Percentiles rank a stretch among this genome's conserved stretches.
Evolutionary conservation across 37 sponge, comb jelly and placozoan species (phyloP).

Genomic region (Bolinopsis microptera): DNA sequence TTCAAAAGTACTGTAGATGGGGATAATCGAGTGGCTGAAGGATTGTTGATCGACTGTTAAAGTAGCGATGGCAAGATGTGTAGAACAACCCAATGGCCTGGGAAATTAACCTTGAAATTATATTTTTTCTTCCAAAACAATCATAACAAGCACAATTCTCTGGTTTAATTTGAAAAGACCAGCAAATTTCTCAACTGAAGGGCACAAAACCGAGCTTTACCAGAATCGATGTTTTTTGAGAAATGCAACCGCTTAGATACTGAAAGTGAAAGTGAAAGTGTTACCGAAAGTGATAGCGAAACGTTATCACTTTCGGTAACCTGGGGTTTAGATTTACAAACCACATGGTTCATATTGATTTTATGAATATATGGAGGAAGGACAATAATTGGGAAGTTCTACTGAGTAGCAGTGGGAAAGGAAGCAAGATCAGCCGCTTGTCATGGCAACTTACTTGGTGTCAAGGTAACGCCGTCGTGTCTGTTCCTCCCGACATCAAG

Average conservation of each 20-base stretch:
- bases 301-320: too few relatives aligned
- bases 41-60: not conserved
- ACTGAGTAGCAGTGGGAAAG: too few relatives aligned
- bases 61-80: not conserved
- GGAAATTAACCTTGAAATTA: not conserved
- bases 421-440: not conserved
- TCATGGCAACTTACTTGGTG: constrained; percentile 35
- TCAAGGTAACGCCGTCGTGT: constrained; percentile 59
- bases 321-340: too few relatives aligned
- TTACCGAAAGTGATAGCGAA: not conserved
- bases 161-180: not conserved
- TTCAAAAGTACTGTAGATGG: too few relatives aligned
- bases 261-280: not conserved
- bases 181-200: not conserved
- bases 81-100: not conserved
- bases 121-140: not conserved
- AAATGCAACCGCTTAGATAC: constrained; percentile 50
- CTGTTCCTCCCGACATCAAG: constrained; percentile 35
- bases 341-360: too few relatives aligned
- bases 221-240: constrained; percentile 39
- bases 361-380: too few relatives aligned
- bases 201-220: constrained; percentile 8
- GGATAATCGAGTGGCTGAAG: too few relatives aligned
- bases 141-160: not conserved
- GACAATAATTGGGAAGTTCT: too few relatives aligned